Evolutionary conservation across 2,888 invertebrate species (phyloP).

Genomic region (Smittia sp.): DNA sequence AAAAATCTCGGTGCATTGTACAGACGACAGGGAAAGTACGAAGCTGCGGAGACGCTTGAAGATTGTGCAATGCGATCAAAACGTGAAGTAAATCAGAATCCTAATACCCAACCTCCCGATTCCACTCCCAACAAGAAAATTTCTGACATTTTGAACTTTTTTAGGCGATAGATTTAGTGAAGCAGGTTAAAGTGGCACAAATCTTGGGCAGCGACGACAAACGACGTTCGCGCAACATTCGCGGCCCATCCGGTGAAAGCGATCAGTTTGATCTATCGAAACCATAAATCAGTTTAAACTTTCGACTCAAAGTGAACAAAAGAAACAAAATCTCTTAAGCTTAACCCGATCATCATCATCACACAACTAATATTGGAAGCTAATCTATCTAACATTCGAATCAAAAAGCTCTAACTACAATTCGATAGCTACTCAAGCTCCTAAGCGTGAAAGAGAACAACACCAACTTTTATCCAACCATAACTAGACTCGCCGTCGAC

Average conservation of each 20-base stretch:
- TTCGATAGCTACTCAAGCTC: no score
- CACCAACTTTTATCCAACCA: no score
- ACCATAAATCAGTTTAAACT: conserved; percentile 8
- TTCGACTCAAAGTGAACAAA: not conserved
- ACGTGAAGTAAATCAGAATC: conserved; percentile 71
- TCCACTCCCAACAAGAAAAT: conserved; percentile 40
- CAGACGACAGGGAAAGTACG: conserved; percentile 94
- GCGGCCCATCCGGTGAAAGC: conserved; percentile 36
- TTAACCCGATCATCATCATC: conserved; percentile 11
- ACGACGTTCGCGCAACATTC: conserved; percentile 57
- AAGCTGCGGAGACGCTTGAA: conserved; percentile 97
- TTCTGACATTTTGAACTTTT: conserved; percentile 42
- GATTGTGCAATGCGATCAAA: conserved; percentile 95
- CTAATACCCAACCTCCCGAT: conserved; percentile 34
- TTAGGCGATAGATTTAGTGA: conserved; percentile 88
- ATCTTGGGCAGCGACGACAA: conserved; percentile 61
- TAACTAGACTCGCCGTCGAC: no score
- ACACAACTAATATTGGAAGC: not conserved
- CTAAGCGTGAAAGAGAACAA: no score
- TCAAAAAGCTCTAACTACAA: not conserved
- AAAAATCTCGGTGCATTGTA: conserved; percentile 98
- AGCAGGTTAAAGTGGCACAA: conserved; percentile 82
- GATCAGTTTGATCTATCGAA: conserved; percentile 42
- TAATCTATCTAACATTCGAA: not conserved
- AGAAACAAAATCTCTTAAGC: not conserved